A percentile compares a stretch with the other conserved stretches of the same genome.
Evolutionary conservation across 2,797 vertebrate species (phyloP).

Genomic region (Salarias fasciatus): DNA sequence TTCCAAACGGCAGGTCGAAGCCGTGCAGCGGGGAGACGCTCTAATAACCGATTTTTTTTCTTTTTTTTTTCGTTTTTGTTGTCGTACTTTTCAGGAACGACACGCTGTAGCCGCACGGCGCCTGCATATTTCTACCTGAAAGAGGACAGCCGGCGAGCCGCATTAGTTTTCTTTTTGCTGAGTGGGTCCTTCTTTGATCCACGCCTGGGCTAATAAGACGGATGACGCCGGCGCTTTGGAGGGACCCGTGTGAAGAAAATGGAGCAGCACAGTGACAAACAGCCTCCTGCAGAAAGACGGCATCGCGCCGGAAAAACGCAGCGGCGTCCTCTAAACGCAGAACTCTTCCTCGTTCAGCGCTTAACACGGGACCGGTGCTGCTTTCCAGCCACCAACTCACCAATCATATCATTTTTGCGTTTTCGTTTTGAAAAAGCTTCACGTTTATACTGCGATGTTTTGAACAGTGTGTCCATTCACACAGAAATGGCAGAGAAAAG

Average conservation of each 20-base stretch:
- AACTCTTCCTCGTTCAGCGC: slow-evolving; percentile 44
- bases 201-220: slow-evolving; percentile 60
- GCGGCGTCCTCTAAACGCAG: slow-evolving; percentile 46
- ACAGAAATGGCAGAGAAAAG: too few relatives aligned
- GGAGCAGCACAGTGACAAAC: slow-evolving; percentile 58
- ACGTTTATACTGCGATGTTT: too few relatives aligned
- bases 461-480: too few relatives aligned
- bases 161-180: slow-evolving; percentile 15
- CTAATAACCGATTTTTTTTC: slow-evolving; percentile 16
- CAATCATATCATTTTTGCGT: too few relatives aligned
- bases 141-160: slow-evolving; percentile 43
- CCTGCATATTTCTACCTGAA: slow-evolving; percentile 52
- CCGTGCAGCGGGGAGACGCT: slow-evolving; percentile 22
- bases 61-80: background rate
- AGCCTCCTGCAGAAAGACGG: slow-evolving; percentile 32
- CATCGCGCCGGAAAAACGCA: slow-evolving; percentile 24
- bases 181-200: slow-evolving; percentile 40
- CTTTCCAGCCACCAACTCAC: slow-evolving; percentile 24
- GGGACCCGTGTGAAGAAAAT: slow-evolving; percentile 38
- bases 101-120: slow-evolving; percentile 31
- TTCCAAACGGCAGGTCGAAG: slow-evolving; percentile 50
- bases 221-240: slow-evolving; percentile 39
- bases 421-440: too few relatives aligned
- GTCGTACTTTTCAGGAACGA: slow-evolving; percentile 40
- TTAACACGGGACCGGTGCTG: slow-evolving; percentile 50